Base-by-base conservation (phyloP, 2,888 invertebrate genomes). In the Drosophila anomelani region DNA sequence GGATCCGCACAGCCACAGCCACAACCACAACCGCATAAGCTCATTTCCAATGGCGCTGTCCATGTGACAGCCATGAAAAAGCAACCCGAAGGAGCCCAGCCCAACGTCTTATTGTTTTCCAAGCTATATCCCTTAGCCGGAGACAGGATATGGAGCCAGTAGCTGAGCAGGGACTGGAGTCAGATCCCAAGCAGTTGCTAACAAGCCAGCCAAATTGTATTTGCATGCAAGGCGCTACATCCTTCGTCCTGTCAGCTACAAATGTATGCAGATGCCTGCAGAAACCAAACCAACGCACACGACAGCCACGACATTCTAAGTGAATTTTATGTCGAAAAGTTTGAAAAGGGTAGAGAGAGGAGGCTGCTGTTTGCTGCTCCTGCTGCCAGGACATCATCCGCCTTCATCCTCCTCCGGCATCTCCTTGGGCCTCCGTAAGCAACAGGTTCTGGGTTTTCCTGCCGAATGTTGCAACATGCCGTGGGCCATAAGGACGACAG, bases 301-400 rank as follows among this genome's bases (percentile, higher is more conserved):
- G 85, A 84, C 85, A 87, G 87, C 79, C 77, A 80, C 87, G 87
- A 86, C 87, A 85, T 80, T 77, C 85, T 84, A 87, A 84, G 84
- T 84, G 84, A 84, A 84, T 84, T 84, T 87, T 73, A 84, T 84
- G 87, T 84, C 87, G 84, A 80, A 84, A 84, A 84, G 72, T 87
- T 86, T 82, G 81, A 84, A 72, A 85, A 80, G 85, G 84, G 82
- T 81, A 81, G 71, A 62, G 32, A 41, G 10, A n/a, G 47, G 29
- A n/a, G 47, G 26, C 47, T 29, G 13, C 36, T 5, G 44, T 8
- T 43, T 29, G 43, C 20, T 46, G 26, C 26, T 12, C 10, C 41
- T 46, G 41, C n/a, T 26, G 41, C 34, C 39, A 54, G 51, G 44
- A 54, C 49, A 38, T 39, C 29, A 7, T 43, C 36, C 26, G 9